phyloP scores from a whole-genome alignment of 2,888 invertebrate genomes.

The Nasonia oneida region DNA sequence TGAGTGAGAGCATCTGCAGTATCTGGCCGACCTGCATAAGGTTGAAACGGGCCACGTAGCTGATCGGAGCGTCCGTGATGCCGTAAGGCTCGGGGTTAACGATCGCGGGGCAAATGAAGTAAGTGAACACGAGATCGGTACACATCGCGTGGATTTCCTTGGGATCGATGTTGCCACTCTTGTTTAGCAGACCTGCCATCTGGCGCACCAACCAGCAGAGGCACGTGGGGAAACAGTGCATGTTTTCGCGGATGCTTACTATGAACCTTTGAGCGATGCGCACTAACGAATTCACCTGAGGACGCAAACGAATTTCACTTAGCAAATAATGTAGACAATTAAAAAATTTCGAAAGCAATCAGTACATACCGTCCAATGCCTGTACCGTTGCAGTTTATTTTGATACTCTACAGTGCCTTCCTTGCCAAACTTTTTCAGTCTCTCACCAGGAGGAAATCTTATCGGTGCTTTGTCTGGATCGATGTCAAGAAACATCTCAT shows the following conservation, averaged over 20 bases:
- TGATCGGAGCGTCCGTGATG: conserved; percentile 95
- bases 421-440: conserved; percentile 88
- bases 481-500: conserved; percentile 94
- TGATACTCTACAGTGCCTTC: conserved; percentile 88
- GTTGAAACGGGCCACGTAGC: conserved; percentile 94
- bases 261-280: conserved; percentile 91
- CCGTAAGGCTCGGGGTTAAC: conserved; percentile 98
- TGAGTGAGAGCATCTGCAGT: conserved; percentile 93
- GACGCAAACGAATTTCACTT: conserved; percentile 1
- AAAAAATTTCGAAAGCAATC: conserved; percentile 7
- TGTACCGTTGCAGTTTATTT: conserved; percentile 87
- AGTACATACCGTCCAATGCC: conserved; percentile 85
- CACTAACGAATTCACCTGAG: conserved; percentile 84
- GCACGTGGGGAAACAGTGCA: conserved; percentile 94
- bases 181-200: conserved; percentile 86
- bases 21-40: conserved; percentile 95
- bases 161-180: conserved; percentile 81
- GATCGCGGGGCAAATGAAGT: conserved; percentile 97
- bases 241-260: conserved; percentile 89
- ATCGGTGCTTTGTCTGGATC: conserved; percentile 92
- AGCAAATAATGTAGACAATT: not conserved
- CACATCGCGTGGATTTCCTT: conserved; percentile 87
- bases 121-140: conserved; percentile 94
- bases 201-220: conserved; percentile 95
- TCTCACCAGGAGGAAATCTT: conserved; percentile 81